Evolutionary conservation across 2,113 vertebrate species (phyloP).

Genomic region (Saguinus imperator): DNA sequence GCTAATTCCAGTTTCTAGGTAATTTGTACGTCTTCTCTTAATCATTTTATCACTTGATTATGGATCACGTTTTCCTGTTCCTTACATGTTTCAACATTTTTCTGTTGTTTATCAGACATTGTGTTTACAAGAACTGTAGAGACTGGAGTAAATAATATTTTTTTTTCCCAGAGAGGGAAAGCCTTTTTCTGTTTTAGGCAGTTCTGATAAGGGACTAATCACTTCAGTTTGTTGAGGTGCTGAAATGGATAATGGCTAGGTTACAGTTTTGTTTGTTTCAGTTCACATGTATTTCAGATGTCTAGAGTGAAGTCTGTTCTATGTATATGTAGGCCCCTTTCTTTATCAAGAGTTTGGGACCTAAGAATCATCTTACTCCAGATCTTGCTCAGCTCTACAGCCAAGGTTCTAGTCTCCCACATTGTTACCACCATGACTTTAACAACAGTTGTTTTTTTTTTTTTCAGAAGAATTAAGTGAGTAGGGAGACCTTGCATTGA

Average conservation of each 20-base stretch:
- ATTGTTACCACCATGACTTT: background rate
- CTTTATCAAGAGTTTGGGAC: background rate
- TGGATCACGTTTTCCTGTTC: background rate
- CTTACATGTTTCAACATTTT: background rate
- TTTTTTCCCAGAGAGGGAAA: background rate
- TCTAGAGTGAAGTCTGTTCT: background rate
- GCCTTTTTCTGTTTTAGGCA: background rate
- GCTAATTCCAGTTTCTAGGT: background rate
- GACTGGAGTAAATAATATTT: background rate
- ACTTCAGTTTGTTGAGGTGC: background rate
- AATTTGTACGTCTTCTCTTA: background rate
- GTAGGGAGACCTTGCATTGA: background rate
- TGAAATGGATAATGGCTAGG: background rate
- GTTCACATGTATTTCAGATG: background rate
- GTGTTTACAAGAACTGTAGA: background rate
- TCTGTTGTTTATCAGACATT: background rate
- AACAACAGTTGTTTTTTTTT: too few species aligned
- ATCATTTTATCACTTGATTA: background rate
- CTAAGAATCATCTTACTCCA: background rate
- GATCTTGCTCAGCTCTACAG: background rate
- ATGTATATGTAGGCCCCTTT: background rate
- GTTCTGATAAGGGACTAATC: background rate
- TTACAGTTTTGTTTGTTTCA: background rate
- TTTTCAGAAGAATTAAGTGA: background rate
- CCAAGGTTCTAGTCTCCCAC: background rate